phyloP scores from a whole-genome alignment of 2,797 vertebrate species.

The Sardinella longiceps region DNA sequence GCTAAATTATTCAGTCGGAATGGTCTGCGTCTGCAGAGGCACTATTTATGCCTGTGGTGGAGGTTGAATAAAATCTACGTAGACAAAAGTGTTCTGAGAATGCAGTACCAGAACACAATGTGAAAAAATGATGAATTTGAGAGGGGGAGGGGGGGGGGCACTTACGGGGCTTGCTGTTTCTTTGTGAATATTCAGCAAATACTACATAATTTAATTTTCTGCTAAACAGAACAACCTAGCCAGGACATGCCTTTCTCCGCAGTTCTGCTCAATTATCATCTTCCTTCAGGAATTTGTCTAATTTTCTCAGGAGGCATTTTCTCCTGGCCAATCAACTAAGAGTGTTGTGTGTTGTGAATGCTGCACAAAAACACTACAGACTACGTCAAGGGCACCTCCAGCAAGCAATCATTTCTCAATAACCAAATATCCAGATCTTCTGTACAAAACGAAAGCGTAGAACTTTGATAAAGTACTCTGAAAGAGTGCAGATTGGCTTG shows the following conservation, averaged over 20 bases:
- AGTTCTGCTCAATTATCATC: too few relatives aligned
- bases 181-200: background rate
- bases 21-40: background rate
- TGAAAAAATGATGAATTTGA: background rate
- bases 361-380: too few relatives aligned
- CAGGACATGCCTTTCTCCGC: too few relatives aligned
- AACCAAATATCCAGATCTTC: too few relatives aligned
- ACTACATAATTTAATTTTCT: background rate
- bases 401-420: too few relatives aligned
- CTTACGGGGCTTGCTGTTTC: background rate
- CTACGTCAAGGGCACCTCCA: too few relatives aligned
- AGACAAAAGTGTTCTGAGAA: background rate
- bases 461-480: background rate
- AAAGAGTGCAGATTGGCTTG: background rate
- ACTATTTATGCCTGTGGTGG: background rate
- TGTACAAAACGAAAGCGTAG: too few relatives aligned
- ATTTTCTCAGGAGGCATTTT: too few relatives aligned
- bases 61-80: constrained; percentile 5
- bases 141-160: background rate
- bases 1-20: constrained; percentile 22
- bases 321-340: too few relatives aligned
- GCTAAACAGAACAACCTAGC: too few relatives aligned
- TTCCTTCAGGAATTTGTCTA: too few relatives aligned
- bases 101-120: background rate
- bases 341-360: too few relatives aligned